Percentiles rank a stretch among this genome's conserved stretches.
These are phyloP conservation scores for Rotaria macrura DNA, from an alignment of 2,888 invertebrate genomes.

Conservation along the genomic window DNA sequence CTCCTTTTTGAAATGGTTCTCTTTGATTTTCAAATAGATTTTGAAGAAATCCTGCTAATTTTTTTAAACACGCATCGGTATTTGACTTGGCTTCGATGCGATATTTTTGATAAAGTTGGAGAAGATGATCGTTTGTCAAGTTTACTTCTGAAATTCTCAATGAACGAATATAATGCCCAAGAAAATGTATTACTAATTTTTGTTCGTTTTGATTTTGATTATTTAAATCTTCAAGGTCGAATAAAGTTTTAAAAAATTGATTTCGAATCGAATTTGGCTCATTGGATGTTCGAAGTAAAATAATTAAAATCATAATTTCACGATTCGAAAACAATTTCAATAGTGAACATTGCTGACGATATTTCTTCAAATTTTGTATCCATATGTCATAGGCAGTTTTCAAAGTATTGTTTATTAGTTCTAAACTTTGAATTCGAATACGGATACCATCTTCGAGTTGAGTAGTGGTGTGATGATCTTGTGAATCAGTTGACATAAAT, in stretches of 20 bases:
- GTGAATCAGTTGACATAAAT: no score
- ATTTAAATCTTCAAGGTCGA: neutral
- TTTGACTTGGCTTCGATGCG: neutral
- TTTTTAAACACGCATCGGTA: neutral
- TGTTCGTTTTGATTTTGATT: neutral
- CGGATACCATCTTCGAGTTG: neutral
- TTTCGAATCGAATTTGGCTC: neutral
- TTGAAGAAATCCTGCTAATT: neutral
- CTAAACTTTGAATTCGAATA: neutral
- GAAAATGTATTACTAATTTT: neutral
- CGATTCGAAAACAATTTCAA: neutral
- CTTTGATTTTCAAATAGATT: neutral
- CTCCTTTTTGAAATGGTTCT: neutral
- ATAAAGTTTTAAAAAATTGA: neutral
- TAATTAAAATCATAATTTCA: neutral
- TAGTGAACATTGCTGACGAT: neutral
- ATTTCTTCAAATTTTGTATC: neutral
- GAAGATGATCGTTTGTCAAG: neutral
- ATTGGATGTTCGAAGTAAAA: neutral
- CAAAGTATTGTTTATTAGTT: neutral
- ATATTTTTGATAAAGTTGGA: neutral
- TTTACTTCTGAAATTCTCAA: neutral
- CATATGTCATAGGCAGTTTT: neutral
- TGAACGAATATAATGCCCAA: neutral
- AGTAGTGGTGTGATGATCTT: neutral